Conservation (phyloP, 2,113 vertebrate species). For the Columba janthina region DNA sequence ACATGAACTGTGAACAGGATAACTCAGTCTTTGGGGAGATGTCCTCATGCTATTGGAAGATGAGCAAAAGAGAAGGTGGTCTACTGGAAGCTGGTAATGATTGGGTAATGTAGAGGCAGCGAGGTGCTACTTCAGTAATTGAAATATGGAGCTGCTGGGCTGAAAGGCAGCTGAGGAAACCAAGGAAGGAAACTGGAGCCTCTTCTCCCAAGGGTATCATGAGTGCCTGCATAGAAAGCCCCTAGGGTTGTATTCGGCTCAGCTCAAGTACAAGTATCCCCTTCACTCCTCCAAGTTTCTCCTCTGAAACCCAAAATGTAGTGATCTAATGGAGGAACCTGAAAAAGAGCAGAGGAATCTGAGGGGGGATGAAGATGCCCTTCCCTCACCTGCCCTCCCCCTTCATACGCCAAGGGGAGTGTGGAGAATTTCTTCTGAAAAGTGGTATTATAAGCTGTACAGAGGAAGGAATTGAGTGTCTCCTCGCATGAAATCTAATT, state of each 20-base stretch:
- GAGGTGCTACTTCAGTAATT: neutral
- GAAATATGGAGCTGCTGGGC: neutral
- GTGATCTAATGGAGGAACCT: neutral
- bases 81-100: neutral
- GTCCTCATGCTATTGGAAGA: neutral
- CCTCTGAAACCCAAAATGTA: neutral
- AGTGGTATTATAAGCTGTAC: constrained; percentile 23
- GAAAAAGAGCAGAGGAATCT: neutral
- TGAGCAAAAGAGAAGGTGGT: neutral
- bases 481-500: constrained; percentile 34
- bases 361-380: neutral
- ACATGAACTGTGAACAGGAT: rapidly evolving
- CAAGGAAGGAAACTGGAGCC: neutral
- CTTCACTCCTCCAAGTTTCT: neutral
- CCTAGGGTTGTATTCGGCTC: neutral
- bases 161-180: neutral
- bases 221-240: neutral
- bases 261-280: neutral
- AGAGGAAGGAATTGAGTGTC: constrained; percentile 17
- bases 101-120: neutral
- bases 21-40: neutral
- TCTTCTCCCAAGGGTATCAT: neutral
- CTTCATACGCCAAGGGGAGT: neutral
- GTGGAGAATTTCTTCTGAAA: constrained; percentile 61
- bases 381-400: neutral